A percentile compares a stretch with the other conserved stretches of the same genome.
These are phyloP conservation scores for Austrofundulus limnaeus DNA, from an alignment of 2,113 vertebrate species.

Conservation along the genomic window DNA sequence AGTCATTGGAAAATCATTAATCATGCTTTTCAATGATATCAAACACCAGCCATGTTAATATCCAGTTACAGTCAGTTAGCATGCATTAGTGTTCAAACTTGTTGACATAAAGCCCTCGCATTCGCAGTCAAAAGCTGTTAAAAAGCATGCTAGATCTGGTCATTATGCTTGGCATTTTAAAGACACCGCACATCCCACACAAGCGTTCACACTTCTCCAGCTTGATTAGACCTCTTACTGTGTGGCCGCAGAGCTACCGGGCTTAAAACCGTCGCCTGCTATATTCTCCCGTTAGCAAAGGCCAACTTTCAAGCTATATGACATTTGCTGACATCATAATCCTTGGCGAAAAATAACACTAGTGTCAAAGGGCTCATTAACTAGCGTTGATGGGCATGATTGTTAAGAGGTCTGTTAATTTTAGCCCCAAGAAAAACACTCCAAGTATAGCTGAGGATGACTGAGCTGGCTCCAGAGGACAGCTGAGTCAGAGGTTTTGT, in stretches of 20 bases:
- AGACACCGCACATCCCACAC: background rate
- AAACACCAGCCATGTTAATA: background rate
- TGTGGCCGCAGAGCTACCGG: background rate
- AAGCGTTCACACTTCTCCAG: constrained; percentile 15
- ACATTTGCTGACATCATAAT: constrained; percentile 14
- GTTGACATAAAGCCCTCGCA: background rate
- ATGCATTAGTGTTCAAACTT: constrained; percentile 1
- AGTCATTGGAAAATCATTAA: background rate
- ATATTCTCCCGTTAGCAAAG: constrained; percentile 5
- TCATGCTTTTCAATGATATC: background rate
- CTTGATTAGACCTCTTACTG: constrained; percentile 19
- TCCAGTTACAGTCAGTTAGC: background rate
- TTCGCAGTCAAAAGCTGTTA: constrained; percentile 4
- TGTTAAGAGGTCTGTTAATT: background rate
- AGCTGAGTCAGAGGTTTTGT: background rate
- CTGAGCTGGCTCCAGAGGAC: background rate
- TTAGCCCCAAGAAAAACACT: background rate
- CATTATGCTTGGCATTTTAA: constrained; percentile 9
- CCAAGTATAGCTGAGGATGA: background rate
- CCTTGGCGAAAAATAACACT: constrained; percentile 1
- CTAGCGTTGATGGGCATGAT: background rate
- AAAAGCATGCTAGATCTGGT: constrained; percentile 1
- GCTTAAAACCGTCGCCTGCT: constrained; percentile 9
- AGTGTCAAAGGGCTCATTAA: constrained; percentile 14
- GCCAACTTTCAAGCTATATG: constrained; percentile 6